These are phyloP conservation scores for Lampris megalopsis DNA, from an alignment of 2,113 vertebrate genomes.

Conservation along the genomic window DNA sequence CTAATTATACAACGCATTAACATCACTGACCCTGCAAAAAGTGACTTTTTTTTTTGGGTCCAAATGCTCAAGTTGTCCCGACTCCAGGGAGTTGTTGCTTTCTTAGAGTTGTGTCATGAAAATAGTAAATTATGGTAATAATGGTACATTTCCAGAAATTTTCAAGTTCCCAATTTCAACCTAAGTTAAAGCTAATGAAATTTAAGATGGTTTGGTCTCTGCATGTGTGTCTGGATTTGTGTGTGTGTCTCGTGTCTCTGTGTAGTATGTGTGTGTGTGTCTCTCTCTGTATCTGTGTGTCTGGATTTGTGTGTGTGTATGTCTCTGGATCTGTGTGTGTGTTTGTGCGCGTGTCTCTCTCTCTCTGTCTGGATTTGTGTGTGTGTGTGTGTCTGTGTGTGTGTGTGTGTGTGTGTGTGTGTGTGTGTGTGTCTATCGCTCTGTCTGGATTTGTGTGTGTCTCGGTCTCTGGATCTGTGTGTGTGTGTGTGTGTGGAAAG, in stretches of 20 bases:
- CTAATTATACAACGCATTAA: constrained; percentile 1
- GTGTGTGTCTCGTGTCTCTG: constrained; percentile 7
- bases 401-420: constrained; percentile 38
- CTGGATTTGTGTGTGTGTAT: too few relatives aligned
- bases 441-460: neutral
- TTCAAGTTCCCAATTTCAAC: too few relatives aligned
- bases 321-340: too few relatives aligned
- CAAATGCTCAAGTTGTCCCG: too few relatives aligned
- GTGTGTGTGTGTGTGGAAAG: constrained; percentile 36
- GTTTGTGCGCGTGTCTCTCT: too few relatives aligned
- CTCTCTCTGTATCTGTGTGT: constrained; percentile 2
- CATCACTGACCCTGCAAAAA: neutral
- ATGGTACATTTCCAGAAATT: too few relatives aligned
- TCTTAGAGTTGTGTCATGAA: neutral
- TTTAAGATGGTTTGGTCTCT: too few relatives aligned
- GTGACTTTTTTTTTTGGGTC: too few relatives aligned
- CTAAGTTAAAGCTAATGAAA: too few relatives aligned
- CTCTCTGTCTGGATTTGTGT: neutral
- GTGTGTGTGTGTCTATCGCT: constrained; percentile 15
- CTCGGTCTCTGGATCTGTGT: constrained; percentile 5
- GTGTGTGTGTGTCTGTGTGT: neutral
- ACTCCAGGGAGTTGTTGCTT: neutral
- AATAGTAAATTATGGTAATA: neutral
- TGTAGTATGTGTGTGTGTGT: constrained; percentile 28
- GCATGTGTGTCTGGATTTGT: constrained; percentile 3